Evolutionary conservation across 1,140 invertebrate genomes (phyloP).

Genomic region (Lordiphosa mommai): DNA sequence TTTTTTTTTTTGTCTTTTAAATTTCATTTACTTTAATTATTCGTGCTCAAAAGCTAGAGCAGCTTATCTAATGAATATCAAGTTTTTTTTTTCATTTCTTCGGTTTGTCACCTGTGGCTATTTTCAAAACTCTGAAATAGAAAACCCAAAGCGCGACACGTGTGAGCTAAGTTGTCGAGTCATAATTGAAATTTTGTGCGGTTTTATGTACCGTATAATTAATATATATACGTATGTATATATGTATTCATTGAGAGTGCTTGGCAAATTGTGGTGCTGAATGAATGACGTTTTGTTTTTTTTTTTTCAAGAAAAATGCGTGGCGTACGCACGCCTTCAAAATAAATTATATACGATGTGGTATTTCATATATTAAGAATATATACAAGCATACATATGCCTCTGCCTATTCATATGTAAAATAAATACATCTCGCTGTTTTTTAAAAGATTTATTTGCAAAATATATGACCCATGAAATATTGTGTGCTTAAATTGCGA

Average conservation of each 20-base stretch:
- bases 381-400: conserved; percentile 1
- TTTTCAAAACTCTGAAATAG: conserved; percentile 48
- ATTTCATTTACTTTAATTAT: conserved; percentile 71
- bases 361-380: conserved; percentile 22
- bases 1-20: conserved; percentile 31
- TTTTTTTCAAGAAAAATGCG: conserved; percentile 36
- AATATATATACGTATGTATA: conserved; percentile 40
- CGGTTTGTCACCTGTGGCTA: conserved; percentile 70
- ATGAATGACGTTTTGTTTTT: conserved; percentile 41
- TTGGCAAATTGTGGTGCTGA: conserved; percentile 15
- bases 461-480: conserved; percentile 35
- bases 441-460: conserved; percentile 43
- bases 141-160: conserved; percentile 41
- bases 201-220: conserved; percentile 26
- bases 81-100: conserved; percentile 66
- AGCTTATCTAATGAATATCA: conserved; percentile 75
- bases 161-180: conserved; percentile 61
- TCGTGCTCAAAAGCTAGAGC: conserved; percentile 29
- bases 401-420: neutral
- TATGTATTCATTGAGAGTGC: conserved; percentile 48
- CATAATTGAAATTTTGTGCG: conserved; percentile 63
- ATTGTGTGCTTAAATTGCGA: conserved; percentile 19
- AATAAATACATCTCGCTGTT: conserved; percentile 5
- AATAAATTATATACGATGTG: conserved; percentile 63
- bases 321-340: conserved; percentile 70